Conservation (phyloP, 2,113 vertebrate species). For the Ariopsis seemanni region DNA sequence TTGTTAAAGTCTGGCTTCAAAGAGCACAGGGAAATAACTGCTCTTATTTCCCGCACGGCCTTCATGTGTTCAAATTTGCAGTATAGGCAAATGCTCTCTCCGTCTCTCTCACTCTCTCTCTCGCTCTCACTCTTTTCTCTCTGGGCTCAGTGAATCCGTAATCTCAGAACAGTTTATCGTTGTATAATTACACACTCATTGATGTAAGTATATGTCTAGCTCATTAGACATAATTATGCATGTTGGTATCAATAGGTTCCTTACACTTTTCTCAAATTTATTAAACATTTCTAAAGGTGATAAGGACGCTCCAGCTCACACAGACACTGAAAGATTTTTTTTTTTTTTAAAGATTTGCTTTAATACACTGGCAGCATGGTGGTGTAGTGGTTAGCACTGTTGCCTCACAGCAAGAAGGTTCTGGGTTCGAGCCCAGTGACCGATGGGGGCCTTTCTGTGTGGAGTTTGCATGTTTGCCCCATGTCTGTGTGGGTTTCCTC, state of each 20-base stretch:
- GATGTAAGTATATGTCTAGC: neutral
- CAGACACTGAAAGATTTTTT: neutral
- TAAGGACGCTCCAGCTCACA: neutral
- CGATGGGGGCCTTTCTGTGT: too few relatives aligned
- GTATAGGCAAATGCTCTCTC: neutral
- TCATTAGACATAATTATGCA: neutral
- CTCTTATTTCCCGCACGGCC: constrained; percentile 67
- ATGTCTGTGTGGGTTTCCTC: too few relatives aligned
- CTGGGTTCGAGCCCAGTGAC: too few relatives aligned
- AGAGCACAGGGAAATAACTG: constrained; percentile 62
- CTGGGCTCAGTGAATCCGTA: neutral
- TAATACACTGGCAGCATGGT: neutral
- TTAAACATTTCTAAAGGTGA: neutral
- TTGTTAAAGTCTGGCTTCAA: constrained; percentile 64
- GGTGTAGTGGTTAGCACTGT: too few relatives aligned
- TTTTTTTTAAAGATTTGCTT: neutral
- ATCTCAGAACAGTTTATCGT: neutral
- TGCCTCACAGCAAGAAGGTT: too few relatives aligned
- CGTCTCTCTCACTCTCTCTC: constrained; percentile 15
- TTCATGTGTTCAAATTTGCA: constrained; percentile 50
- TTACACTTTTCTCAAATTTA: neutral
- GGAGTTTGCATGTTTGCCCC: too few relatives aligned
- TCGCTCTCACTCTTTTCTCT: constrained; percentile 28
- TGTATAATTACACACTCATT: constrained; percentile 16
- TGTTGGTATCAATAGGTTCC: neutral